Conservation (phyloP, 2,113 vertebrate species). For the Leucosticte australis region DNA sequence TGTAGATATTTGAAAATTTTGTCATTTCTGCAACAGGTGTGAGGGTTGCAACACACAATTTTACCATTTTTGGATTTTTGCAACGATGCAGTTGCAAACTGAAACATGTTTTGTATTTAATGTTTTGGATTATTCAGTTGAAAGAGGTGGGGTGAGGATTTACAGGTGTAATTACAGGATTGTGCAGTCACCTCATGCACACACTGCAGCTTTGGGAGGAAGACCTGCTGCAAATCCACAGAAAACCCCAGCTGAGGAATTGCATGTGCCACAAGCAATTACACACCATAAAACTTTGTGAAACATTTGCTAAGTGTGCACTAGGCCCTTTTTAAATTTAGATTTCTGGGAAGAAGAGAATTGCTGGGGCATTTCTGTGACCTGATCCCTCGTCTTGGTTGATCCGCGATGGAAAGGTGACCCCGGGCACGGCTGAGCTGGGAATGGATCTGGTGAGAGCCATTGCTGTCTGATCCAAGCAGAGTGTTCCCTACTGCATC, state of each 20-base stretch:
- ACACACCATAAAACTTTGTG: accelerated
- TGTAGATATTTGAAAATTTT: background rate
- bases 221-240: background rate
- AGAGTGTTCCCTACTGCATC: background rate
- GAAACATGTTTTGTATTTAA: background rate
- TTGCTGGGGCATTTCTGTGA: background rate
- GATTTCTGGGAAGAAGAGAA: background rate
- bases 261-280: background rate
- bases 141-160: background rate
- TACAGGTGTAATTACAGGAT: background rate
- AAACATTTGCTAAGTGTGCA: background rate
- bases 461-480: background rate
- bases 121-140: background rate
- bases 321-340: background rate
- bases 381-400: background rate
- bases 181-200: background rate
- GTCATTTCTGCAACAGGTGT: background rate
- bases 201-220: background rate
- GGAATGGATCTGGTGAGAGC: background rate
- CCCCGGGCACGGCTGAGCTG: background rate
- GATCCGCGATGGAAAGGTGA: background rate
- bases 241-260: background rate
- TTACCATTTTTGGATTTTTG: background rate
- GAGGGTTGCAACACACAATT: background rate
- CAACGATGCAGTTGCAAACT: background rate